phyloP scores from a whole-genome alignment of 2,888 invertebrate genomes.

The Strigamia maritima region DNA sequence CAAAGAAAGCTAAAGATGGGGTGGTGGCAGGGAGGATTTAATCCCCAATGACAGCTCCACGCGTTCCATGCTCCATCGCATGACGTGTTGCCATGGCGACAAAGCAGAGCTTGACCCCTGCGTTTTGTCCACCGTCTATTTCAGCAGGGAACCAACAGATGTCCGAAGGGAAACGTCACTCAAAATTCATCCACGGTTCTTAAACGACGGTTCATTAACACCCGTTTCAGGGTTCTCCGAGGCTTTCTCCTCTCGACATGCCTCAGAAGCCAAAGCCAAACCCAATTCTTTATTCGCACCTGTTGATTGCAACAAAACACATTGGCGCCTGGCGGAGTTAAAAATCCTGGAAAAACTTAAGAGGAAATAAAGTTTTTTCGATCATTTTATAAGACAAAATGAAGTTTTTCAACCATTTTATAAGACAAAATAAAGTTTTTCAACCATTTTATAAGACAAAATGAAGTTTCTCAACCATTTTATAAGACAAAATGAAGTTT shows the following conservation, averaged over 20 bases:
- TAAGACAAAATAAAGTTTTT: too few relatives aligned
- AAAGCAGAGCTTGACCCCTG: background rate
- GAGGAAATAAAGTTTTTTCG: too few relatives aligned
- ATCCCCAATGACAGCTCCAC: background rate
- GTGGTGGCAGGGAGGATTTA: background rate
- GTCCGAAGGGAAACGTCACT: background rate
- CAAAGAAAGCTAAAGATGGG: background rate
- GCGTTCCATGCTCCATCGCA: background rate
- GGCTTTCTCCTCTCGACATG: too few relatives aligned
- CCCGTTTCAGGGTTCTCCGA: too few relatives aligned
- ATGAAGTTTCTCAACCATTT: too few relatives aligned
- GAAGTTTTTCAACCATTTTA: too few relatives aligned
- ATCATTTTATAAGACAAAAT: too few relatives aligned
- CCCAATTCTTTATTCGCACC: background rate
- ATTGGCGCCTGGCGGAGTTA: too few relatives aligned
- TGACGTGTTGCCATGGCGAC: background rate
- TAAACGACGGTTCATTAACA: background rate
- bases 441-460: too few relatives aligned
- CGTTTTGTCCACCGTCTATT: background rate
- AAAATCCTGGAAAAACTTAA: too few relatives aligned
- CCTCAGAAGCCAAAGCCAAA: background rate
- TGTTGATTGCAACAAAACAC: background rate
- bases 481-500: too few relatives aligned
- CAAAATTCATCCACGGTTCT: background rate
- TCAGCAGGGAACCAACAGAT: background rate